Percentiles rank a stretch among this genome's conserved stretches.
Conservation (phyloP, 2,888 invertebrate species). For the Lycophotia porphyrea region DNA sequence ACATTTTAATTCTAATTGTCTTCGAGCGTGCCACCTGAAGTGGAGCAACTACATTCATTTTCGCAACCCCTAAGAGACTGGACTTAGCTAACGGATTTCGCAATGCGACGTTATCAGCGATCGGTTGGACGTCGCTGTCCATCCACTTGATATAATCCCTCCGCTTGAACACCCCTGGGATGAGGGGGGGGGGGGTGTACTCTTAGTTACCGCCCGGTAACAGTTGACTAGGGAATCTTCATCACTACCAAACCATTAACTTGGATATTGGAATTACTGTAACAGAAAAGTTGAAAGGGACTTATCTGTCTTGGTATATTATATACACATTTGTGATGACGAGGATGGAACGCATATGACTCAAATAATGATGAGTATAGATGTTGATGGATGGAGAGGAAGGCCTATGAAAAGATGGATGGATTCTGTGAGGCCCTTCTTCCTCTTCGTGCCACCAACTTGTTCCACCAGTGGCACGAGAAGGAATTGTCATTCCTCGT, state of each 20-base stretch:
- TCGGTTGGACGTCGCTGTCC: conserved; percentile 30
- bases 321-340: not conserved
- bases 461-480: no score
- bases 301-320: not conserved
- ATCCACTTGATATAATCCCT: conserved; percentile 36
- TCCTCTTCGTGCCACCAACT: no score
- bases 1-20: not conserved
- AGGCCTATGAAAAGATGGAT: not conserved
- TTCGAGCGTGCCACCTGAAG: not conserved
- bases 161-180: conserved; percentile 31
- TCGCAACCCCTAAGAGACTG: conserved; percentile 23
- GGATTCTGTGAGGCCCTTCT: not conserved
- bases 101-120: conserved; percentile 36
- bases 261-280: not conserved
- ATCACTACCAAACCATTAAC: conserved; percentile 23
- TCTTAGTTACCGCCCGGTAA: conserved; percentile 27
- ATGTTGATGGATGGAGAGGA: not conserved
- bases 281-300: not conserved
- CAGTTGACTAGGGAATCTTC: conserved; percentile 23
- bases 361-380: not conserved
- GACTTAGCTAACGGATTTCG: conserved; percentile 37
- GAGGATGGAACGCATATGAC: not conserved
- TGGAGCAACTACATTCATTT: conserved; percentile 8
- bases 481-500: no score
- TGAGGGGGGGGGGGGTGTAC: not conserved